phyloP scores from a whole-genome alignment of 2,113 vertebrate species.

The Galemys pyrenaicus region DNA sequence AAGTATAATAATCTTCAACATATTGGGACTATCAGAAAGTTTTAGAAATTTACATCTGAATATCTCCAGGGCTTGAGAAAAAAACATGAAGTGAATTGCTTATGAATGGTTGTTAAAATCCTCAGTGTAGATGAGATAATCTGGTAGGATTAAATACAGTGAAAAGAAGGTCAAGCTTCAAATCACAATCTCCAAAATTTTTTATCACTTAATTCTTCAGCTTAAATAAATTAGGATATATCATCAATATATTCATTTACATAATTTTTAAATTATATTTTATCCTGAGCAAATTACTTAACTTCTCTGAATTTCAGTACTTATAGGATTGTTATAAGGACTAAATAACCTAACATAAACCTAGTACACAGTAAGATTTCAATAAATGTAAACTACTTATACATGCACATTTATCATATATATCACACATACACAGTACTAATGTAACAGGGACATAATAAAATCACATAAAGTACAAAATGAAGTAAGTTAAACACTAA shows the following conservation, averaged over 20 bases:
- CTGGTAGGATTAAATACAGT: background rate
- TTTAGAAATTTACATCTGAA: slow-evolving; percentile 38
- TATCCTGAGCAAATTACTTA: slow-evolving; percentile 4
- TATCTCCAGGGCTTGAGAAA: background rate
- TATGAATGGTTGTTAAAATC: slow-evolving; percentile 26
- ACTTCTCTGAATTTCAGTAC: background rate
- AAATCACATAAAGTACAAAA: background rate
- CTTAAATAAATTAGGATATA: background rate
- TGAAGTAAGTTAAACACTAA: background rate
- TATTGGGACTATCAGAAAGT: slow-evolving; percentile 13
- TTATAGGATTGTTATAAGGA: background rate
- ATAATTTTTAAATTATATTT: background rate
- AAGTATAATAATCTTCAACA: slow-evolving; percentile 10
- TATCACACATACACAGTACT: background rate
- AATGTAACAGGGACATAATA: background rate
- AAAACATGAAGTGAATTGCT: background rate
- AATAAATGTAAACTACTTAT: background rate
- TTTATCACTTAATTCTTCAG: background rate
- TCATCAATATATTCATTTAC: background rate
- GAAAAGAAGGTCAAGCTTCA: slow-evolving; percentile 15
- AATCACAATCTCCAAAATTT: background rate
- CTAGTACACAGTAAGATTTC: background rate
- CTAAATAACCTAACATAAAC: background rate
- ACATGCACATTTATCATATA: background rate
- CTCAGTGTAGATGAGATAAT: background rate